Evolutionary conservation across 2,888 invertebrate species (phyloP).

Genomic region (Hetaerina titia): DNA sequence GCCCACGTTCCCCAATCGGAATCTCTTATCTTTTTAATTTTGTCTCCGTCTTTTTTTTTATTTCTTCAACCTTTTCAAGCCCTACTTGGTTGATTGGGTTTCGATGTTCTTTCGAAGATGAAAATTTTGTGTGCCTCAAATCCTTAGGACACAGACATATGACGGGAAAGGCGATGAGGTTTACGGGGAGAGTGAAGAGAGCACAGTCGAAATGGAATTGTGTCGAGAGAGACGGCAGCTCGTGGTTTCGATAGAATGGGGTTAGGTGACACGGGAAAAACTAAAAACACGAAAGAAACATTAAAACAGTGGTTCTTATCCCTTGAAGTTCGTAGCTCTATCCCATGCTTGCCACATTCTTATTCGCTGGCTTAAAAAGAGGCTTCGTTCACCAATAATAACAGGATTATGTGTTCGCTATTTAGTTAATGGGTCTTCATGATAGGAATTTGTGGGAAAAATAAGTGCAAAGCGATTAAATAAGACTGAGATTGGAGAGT

Average conservation of each 20-base stretch:
- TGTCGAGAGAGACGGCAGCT: background rate
- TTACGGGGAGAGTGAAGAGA: background rate
- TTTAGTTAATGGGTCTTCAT: too few species aligned
- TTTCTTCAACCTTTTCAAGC: background rate
- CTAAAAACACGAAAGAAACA: background rate
- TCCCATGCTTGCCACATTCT: too few species aligned
- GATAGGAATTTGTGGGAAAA: too few species aligned
- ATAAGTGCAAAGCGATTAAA: too few species aligned
- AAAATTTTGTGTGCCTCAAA: constrained; percentile 41
- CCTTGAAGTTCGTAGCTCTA: too few species aligned
- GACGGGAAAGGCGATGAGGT: background rate
- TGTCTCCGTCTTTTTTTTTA: background rate
- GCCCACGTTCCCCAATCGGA: constrained; percentile 53
- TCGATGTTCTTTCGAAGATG: constrained; percentile 46
- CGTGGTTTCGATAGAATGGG: background rate
- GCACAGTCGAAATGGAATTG: background rate
- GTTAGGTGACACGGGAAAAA: background rate
- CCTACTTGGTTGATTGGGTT: constrained; percentile 51
- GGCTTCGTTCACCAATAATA: too few species aligned
- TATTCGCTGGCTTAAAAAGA: too few species aligned
- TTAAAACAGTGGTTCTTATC: background rate
- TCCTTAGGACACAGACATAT: constrained; percentile 24
- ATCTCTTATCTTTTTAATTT: constrained; percentile 37
- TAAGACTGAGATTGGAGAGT: too few species aligned
- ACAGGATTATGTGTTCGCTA: too few species aligned